Evolutionary conservation across 2,888 invertebrate genomes (phyloP), one percentile per base, ranked within the genome.

Genomic region (Eupithecia centaureata): DNA sequence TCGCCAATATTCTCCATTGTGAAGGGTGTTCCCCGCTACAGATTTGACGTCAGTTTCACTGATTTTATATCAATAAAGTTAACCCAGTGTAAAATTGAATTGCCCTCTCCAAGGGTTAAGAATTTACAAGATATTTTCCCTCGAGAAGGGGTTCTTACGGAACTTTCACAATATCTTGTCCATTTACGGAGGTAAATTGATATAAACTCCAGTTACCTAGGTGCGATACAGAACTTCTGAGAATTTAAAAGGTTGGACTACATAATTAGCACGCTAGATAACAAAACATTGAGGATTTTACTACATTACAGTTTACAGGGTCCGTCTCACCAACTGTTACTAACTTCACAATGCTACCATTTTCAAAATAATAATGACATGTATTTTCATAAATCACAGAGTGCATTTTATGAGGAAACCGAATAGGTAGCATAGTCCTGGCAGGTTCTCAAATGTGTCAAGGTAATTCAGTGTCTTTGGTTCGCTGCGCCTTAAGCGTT

Each of bases 141-240:
- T 13, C 22, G 1, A 56, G 54, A 56, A 56, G 28, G 54, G 54
- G 54, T 56, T 57, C 32, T 32, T 12, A 32, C 0, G n/a, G 13
- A 32, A 52, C 52, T 58, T 63, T 38, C 30, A 51, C 64, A 61
- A 54, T 64, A 68, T 58, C 51, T 35, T 22, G 54, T 73, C 70
- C 68, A 70, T 71, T 73, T 71, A 67, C 65, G 65, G 65, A 62
- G 61, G 64, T 47, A 67, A 70, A 68, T 72, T 70, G 67, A 70
- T 70, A 70, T 63, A 71, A 69, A 70, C 67, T 68, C 57, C 54
- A 38, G 64, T 62, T 64, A 72, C 30, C 61, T 51, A 63, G 60
- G 67, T 28, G 67, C 22, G 35, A 52, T 61, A 56, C 25, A 60
- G 10, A 63, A 59, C 33, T 63, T 63, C 54, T n/a, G 10, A 54